phyloP scores from a whole-genome alignment of 2,888 invertebrate genomes.

The Globia sparganii region DNA sequence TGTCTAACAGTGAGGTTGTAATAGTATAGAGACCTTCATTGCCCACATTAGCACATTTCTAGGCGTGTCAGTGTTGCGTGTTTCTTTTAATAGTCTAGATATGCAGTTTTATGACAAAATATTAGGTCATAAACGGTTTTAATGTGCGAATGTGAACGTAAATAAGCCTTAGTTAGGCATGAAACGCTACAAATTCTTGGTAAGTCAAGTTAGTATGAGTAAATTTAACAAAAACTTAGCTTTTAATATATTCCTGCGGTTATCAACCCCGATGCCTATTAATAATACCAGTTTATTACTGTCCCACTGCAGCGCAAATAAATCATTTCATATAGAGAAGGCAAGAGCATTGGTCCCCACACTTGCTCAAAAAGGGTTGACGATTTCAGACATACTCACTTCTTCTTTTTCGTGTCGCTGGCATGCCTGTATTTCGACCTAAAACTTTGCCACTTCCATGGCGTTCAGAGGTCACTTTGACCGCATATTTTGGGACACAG shows the following conservation, averaged over 20 bases:
- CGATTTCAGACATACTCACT: no score
- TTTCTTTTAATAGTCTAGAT: conserved; percentile 67
- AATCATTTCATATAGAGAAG: no score
- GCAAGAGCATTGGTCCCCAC: no score
- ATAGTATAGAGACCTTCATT: neutral
- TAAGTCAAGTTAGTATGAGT: neutral
- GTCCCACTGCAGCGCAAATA: no score
- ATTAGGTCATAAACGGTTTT: conserved; percentile 68
- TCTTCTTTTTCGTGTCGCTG: no score
- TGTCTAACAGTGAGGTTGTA: neutral
- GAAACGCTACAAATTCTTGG: conserved; percentile 20
- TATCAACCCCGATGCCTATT: neutral
- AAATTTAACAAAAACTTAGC: neutral
- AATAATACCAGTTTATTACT: neutral
- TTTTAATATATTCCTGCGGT: neutral
- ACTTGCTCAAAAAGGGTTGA: no score
- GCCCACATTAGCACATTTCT: conserved; percentile 13
- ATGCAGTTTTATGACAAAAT: conserved; percentile 75
- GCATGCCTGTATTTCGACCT: no score
- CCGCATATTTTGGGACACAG: no score
- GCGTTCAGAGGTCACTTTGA: no score
- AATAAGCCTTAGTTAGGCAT: conserved; percentile 26
- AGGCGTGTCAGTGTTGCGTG: conserved; percentile 70
- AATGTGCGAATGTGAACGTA: conserved; percentile 61
- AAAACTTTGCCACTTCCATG: no score